Base-by-base conservation (phyloP, 1,140 invertebrate species). In the Hylaeus volcanicus region DNA sequence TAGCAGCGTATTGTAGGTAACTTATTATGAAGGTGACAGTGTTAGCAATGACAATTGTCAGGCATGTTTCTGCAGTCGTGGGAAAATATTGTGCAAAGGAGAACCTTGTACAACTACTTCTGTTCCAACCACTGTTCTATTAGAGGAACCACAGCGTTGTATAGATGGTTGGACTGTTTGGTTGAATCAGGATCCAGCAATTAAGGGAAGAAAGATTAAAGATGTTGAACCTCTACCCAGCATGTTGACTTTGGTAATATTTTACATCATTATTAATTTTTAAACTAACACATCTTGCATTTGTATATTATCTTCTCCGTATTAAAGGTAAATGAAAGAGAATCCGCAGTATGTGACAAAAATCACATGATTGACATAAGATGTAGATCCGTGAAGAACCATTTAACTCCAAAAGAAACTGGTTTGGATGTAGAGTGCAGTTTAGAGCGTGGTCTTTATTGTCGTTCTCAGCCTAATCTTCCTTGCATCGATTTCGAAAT, bases 21-120 rank as follows among this genome's bases (percentile, higher is more conserved):
- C 89, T 8, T 96, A 96, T 85, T 95, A 96, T 74, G 97, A 98
- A 92, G 97, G 97, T 8, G 97, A 98, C 89, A 81, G 96, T 37
- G 94, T 97, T 1, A 94, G 95, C 74, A 94, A 95, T 76, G 96
- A 97, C 89, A 94, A 94, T 0, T 98, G 97, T 90, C 96, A 97
- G 85, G 96, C 95, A 0, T 98, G 97, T 86, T 95, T 94, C 76
- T 97, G 97, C 83, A 96, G 95, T 9, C 94, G 95, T 75, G 95
- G 95, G 2, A 94, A 95, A 75, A 94, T 95, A 84, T 93, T 95
- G 1, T 97, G 97, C 85, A 95, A 94, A 79, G 96, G 97, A 15
- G 94, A 95, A 64, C 95, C 96, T 11, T 97, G 96, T 85, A 90
- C 91, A 26, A 93, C 86, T 81, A 74, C 76, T 5, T 76, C 82